phyloP scores from a whole-genome alignment of 2,888 invertebrate species.

The Sphinx pinastri region DNA sequence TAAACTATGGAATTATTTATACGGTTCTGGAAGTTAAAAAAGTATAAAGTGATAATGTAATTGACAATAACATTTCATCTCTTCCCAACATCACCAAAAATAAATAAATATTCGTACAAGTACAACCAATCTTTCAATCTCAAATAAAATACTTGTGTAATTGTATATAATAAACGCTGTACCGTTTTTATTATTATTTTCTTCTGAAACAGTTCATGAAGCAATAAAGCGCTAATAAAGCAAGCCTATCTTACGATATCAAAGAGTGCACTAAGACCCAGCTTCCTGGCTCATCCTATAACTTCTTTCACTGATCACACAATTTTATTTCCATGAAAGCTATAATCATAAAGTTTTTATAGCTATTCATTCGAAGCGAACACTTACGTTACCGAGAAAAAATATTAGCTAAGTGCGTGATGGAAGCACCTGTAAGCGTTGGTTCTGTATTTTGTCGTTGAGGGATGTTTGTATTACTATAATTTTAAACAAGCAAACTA shows the following conservation, averaged over 20 bases:
- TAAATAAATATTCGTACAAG: neutral
- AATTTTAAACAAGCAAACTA: too few relatives aligned
- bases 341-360: slow-evolving; percentile 81
- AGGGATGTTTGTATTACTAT: too few relatives aligned
- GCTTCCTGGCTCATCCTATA: slow-evolving; percentile 53
- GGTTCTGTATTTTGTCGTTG: slow-evolving; percentile 8
- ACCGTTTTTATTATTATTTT: slow-evolving; percentile 36
- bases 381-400: slow-evolving; percentile 57
- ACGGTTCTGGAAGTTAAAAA: too few relatives aligned
- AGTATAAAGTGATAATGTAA: neutral
- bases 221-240: slow-evolving; percentile 53
- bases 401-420: slow-evolving; percentile 31
- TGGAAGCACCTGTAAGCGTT: neutral
- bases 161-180: slow-evolving; percentile 16
- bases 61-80: neutral
- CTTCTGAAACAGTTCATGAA: slow-evolving; percentile 49
- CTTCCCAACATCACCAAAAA: neutral
- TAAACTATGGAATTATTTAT: too few relatives aligned
- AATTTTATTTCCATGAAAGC: slow-evolving; percentile 78
- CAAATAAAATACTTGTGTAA: slow-evolving; percentile 8
- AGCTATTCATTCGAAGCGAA: slow-evolving; percentile 72
- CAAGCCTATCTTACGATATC: slow-evolving; percentile 48
- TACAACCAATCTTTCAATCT: slow-evolving; percentile 13
- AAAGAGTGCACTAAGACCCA: slow-evolving; percentile 53
- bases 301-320: slow-evolving; percentile 69